Percentiles rank a stretch among this genome's conserved stretches.
Conservation (phyloP, 2,113 vertebrate species). For the Enhydra lutris region DNA sequence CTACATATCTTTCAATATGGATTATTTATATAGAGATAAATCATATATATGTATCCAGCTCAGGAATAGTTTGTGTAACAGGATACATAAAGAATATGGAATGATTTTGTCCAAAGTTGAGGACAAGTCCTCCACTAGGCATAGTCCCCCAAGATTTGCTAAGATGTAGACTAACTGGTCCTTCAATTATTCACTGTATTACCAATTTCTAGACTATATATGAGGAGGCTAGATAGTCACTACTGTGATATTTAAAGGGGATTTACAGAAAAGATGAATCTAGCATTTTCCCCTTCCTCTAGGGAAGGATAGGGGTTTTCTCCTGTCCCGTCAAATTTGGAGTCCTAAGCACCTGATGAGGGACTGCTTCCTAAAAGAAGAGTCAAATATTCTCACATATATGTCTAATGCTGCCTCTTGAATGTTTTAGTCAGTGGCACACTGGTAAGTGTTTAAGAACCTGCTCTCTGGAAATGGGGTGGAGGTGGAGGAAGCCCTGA, state of each 20-base stretch:
- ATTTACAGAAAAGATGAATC: slow-evolving; percentile 7
- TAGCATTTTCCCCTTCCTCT: neutral
- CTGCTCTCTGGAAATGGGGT: neutral
- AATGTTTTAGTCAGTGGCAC: neutral
- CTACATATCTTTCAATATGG: neutral
- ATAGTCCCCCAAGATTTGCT: neutral
- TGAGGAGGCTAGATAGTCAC: neutral
- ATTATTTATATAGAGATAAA: slow-evolving; percentile 23
- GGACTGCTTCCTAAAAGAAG: neutral
- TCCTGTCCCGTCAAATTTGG: neutral
- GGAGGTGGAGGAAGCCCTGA: neutral
- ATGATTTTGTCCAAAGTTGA: neutral
- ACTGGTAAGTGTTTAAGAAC: neutral
- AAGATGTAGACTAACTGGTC: neutral
- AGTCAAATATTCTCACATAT: neutral
- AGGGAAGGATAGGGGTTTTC: neutral
- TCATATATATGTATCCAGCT: neutral
- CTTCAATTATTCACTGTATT: neutral
- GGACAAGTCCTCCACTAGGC: neutral
- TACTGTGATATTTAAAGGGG: neutral
- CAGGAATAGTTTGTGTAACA: neutral
- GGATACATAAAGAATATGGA: neutral
- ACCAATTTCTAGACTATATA: neutral
- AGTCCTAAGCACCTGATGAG: neutral
- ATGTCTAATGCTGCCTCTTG: neutral